Evolutionary conservation across 2,113 vertebrate species (phyloP).

Genomic region (Peromyscus polionotus): DNA sequence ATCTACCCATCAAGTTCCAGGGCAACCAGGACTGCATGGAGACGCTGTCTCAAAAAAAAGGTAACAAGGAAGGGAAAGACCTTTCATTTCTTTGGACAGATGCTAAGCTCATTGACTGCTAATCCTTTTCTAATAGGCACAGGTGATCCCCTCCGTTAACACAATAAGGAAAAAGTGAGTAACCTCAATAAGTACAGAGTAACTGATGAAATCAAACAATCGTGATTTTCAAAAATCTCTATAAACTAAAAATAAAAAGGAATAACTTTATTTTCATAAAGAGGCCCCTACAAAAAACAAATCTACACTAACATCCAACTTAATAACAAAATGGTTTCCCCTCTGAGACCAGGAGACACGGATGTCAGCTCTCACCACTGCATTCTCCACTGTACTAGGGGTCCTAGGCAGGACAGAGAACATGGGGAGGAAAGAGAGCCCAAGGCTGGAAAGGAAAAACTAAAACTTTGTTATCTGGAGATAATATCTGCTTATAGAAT

Average conservation of each 20-base stretch:
- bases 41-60: neutral
- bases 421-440: neutral
- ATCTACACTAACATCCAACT: neutral
- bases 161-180: constrained; percentile 51
- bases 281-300: neutral
- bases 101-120: constrained; percentile 40
- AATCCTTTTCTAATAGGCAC: constrained; percentile 43
- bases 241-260: constrained; percentile 34
- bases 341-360: neutral
- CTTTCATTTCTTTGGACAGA: constrained; percentile 48
- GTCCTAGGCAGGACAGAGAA: neutral
- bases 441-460: constrained; percentile 1
- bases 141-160: constrained; percentile 56
- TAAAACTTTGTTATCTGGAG: neutral
- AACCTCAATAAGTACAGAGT: neutral
- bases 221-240: constrained; percentile 38
- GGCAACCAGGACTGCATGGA: neutral
- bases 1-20: neutral
- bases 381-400: neutral
- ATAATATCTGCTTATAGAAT: neutral
- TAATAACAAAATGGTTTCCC: constrained; percentile 57
- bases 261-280: constrained; percentile 43
- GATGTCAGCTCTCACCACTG: neutral
- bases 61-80: neutral
- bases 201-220: constrained; percentile 55